Evolutionary conservation across 2,888 invertebrate genomes (phyloP).

Genomic region (Stenchaetothrips biformis): DNA sequence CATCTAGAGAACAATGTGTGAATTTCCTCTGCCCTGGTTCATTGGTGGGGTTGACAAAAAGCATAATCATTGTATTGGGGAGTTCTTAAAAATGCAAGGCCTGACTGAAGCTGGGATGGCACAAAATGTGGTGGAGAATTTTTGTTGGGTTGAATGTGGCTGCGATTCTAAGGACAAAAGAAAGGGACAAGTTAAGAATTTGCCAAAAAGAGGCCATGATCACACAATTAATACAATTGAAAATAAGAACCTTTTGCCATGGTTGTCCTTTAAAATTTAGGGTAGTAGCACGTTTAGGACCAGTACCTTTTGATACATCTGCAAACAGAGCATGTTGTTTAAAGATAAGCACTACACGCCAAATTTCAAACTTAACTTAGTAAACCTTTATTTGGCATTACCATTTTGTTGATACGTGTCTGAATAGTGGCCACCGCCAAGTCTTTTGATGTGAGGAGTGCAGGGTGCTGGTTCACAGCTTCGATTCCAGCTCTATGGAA

Average conservation of each 20-base stretch:
- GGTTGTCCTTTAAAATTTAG: neutral
- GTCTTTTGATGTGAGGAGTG: neutral
- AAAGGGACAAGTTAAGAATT: neutral
- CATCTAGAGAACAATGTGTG: neutral
- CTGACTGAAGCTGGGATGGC: neutral
- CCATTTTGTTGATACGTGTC: conserved; percentile 4
- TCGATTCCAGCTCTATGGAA: neutral
- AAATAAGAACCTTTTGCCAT: neutral
- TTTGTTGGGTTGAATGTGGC: neutral
- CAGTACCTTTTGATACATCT: neutral
- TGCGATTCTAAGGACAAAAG: neutral
- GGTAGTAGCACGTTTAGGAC: neutral
- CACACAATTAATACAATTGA: neutral
- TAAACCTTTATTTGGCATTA: neutral
- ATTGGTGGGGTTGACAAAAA: neutral
- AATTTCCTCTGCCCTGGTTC: no score
- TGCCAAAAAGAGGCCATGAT: neutral
- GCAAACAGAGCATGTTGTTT: neutral
- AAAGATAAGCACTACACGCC: neutral
- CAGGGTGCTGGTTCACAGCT: conserved; percentile 1
- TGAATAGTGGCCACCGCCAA: neutral
- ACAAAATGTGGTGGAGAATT: neutral
- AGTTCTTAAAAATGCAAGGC: neutral
- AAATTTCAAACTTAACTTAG: no score
- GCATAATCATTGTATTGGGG: conserved; percentile 8